A percentile compares a stretch with the other conserved stretches of the same genome.
phyloP scores from a whole-genome alignment of 1,140 invertebrate genomes.

The Rhynchophorus ferrugineus region DNA sequence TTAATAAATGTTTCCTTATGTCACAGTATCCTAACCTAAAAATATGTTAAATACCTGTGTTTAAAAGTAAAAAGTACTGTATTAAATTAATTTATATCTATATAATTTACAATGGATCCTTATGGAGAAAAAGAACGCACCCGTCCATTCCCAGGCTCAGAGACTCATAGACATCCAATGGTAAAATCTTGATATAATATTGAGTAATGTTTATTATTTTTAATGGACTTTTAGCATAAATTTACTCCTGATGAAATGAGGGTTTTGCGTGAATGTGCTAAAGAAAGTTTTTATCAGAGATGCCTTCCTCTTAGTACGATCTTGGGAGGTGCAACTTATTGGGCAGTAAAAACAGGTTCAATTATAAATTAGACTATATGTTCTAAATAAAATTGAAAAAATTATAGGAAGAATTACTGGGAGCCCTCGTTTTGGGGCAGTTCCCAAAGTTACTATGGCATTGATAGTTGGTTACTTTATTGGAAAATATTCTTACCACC shows the following conservation, averaged over 20 bases:
- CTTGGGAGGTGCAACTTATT: constrained; percentile 51
- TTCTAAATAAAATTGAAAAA: background rate
- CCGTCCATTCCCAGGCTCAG: constrained; percentile 14
- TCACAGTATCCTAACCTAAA: background rate
- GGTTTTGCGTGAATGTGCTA: constrained; percentile 61
- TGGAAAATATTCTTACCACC: constrained; percentile 68
- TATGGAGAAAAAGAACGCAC: constrained; percentile 11
- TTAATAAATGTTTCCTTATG: too few species aligned
- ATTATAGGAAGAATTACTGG: constrained; percentile 45
- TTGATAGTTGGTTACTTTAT: constrained; percentile 63
- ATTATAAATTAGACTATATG: background rate
- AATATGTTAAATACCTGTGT: too few species aligned
- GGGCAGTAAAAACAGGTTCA: constrained; percentile 54
- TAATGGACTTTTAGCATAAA: constrained; percentile 45
- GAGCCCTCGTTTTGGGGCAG: constrained; percentile 53
- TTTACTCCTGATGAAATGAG: constrained; percentile 56
- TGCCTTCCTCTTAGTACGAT: constrained; percentile 56
- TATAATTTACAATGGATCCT: constrained; percentile 9
- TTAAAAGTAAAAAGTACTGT: too few species aligned
- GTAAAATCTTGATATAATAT: constrained; percentile 5
- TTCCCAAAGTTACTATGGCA: constrained; percentile 56
- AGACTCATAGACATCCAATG: constrained; percentile 1
- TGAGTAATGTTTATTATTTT: background rate
- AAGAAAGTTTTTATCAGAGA: constrained; percentile 62
- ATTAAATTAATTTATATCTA: background rate